Evolutionary conservation across 2,113 vertebrate genomes (phyloP), one percentile per base, ranked within the genome.

Genomic region (Anhinga anhinga): DNA sequence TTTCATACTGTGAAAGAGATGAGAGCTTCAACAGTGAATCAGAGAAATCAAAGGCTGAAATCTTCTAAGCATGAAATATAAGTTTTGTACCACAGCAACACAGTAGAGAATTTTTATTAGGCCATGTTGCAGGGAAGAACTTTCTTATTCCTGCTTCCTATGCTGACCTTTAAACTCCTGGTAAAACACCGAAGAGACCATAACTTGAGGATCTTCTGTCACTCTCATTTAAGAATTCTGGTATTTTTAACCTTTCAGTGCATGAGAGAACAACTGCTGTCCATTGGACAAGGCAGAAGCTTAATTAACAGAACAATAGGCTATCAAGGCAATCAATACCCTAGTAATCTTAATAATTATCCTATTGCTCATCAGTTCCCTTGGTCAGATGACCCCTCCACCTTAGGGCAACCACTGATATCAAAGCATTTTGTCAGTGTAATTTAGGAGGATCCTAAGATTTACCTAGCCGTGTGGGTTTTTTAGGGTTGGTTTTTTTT

Each of bases 1-100:
- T 94, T 55, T 80, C 56, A 52, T 45, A 79, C 79, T 93, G 70
- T 82, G 79, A 65, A 86, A 94, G 58, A 79, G 52, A 87, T 70
- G 58, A 89, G 52, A 79, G 15, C 26, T 76, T 87, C 56, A 72
- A 1, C 74, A 85, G 44, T 72, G 52, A 85, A 67, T 90, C 34
- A 11, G 34, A 86, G 42, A 91, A 86, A 89, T 93, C 52, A 79
- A 87, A 89, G 65, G 55, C 61, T 90, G 34, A 91, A 82, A 34
- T 76, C 59, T 71, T 67, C 16, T 78, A 38, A 21, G 63, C 23
- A 32, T 91, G 66, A 94, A 87, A 82, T 49, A 50, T 0, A 74
- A 50, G n/a, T 45, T 89, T 91, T 67, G 32, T 26, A 40, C 21
- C n/a, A 62, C 27, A 83, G 49, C 17, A 70, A 7, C 7, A 40